These are phyloP conservation scores for Nemotelus pantherinus DNA, from an alignment of 2,888 invertebrate species.

Conservation along the genomic window DNA sequence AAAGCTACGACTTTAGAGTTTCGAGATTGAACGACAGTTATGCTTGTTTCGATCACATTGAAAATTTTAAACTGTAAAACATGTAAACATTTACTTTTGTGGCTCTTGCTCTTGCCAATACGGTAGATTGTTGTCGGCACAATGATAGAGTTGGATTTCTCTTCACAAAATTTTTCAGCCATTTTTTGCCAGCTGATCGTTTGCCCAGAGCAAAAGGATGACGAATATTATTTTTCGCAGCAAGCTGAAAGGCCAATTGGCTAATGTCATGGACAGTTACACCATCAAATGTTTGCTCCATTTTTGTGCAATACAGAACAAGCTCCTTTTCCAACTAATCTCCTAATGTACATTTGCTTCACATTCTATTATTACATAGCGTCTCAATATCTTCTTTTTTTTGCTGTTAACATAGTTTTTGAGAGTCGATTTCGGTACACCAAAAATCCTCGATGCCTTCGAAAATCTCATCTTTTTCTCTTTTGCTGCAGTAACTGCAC, in stretches of 20 bases:
- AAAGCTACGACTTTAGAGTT: no score
- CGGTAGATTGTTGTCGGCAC: background rate
- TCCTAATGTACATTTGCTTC: background rate
- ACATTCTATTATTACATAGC: background rate
- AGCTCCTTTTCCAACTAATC: background rate
- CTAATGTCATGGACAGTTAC: background rate
- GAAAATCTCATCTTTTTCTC: background rate
- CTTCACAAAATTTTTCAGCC: background rate
- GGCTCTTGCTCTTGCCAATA: background rate
- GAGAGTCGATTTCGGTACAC: background rate
- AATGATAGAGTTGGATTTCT: background rate
- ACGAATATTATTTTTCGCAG: background rate
- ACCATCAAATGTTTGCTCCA: background rate
- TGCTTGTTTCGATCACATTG: no score
- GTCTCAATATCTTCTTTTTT: background rate
- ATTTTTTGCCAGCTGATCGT: background rate
- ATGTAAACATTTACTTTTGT: background rate
- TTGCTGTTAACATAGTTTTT: background rate
- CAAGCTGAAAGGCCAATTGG: background rate
- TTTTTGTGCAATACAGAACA: background rate
- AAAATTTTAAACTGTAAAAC: background rate
- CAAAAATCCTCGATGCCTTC: background rate
- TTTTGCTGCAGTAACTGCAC: background rate
- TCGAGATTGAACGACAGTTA: no score
- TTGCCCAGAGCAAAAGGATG: background rate